Percentiles rank a stretch among this genome's conserved stretches.
Evolutionary conservation across 2,797 vertebrate genomes (phyloP).

Genomic region (Phaenicophaeus curvirostris): DNA sequence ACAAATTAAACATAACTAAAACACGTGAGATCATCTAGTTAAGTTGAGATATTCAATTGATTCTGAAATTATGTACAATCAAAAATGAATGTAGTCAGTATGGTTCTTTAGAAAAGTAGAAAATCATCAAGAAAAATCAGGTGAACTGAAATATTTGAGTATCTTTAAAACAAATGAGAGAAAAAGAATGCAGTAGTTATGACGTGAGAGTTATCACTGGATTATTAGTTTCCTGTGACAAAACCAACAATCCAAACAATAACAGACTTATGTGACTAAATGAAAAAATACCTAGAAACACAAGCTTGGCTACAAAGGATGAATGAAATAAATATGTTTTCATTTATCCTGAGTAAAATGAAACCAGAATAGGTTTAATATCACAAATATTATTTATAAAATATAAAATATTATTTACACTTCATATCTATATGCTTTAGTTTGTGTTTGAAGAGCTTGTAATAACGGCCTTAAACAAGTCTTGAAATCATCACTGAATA

Average conservation of each 20-base stretch:
- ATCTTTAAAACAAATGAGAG: background rate
- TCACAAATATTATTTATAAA: background rate
- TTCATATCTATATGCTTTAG: background rate
- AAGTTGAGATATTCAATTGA: background rate
- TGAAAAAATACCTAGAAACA: background rate
- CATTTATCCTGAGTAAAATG: background rate
- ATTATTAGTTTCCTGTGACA: background rate
- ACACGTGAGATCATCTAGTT: background rate
- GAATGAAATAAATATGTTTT: background rate
- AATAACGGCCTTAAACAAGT: background rate
- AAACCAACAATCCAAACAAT: background rate
- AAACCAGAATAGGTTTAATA: background rate
- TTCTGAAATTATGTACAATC: background rate
- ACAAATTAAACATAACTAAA: background rate
- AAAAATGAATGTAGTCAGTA: background rate
- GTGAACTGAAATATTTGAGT: background rate
- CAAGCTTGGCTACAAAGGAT: background rate
- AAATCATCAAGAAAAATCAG: background rate
- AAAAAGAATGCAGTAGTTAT: background rate
- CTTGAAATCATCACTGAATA: background rate
- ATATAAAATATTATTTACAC: background rate
- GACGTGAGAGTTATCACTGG: background rate
- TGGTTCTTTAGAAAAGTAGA: background rate
- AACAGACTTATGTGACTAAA: background rate
- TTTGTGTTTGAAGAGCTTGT: background rate